Conservation (phyloP, 2,888 invertebrate genomes). For the Ectobius pallidus region DNA sequence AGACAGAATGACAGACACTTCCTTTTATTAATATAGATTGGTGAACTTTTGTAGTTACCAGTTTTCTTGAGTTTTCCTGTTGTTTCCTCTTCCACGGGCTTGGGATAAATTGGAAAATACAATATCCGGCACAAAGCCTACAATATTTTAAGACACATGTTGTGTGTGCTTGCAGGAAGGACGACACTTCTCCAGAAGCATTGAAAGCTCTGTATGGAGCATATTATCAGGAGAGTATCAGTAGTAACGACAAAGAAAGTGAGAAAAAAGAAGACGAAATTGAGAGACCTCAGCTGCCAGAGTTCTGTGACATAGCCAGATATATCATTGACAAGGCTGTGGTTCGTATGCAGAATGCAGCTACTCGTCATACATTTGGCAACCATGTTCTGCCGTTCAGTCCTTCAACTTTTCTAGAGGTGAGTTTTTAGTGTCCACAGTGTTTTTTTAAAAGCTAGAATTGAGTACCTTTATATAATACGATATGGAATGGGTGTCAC, state of each 20-base stretch:
- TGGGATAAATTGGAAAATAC: too few relatives aligned
- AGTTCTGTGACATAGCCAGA: constrained; percentile 39
- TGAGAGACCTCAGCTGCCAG: constrained; percentile 26
- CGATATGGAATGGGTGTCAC: too few relatives aligned
- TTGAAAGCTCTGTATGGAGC: constrained; percentile 73
- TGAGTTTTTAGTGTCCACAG: not conserved
- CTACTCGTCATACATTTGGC: constrained; percentile 23
- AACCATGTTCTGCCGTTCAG: constrained; percentile 33
- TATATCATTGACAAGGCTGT: constrained; percentile 28
- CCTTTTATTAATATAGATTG: too few relatives aligned
- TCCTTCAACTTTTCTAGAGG: constrained; percentile 24
- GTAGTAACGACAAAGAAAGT: constrained; percentile 35
- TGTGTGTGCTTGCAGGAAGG: constrained; percentile 64
- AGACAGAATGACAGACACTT: too few relatives aligned
- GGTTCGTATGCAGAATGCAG: constrained; percentile 8
- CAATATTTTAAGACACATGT: too few relatives aligned
- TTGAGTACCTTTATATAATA: not conserved
- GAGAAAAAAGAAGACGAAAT: constrained; percentile 10
- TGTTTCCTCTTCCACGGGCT: too few relatives aligned
- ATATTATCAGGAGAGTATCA: constrained; percentile 32
- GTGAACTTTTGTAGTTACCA: too few relatives aligned
- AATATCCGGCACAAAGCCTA: too few relatives aligned
- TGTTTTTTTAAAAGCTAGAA: not conserved
- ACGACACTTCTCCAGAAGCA: constrained; percentile 76
- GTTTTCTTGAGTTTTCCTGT: too few relatives aligned